These are phyloP conservation scores for Microctonus brassicae DNA, from an alignment of 2,888 invertebrate species.

Conservation along the genomic window DNA sequence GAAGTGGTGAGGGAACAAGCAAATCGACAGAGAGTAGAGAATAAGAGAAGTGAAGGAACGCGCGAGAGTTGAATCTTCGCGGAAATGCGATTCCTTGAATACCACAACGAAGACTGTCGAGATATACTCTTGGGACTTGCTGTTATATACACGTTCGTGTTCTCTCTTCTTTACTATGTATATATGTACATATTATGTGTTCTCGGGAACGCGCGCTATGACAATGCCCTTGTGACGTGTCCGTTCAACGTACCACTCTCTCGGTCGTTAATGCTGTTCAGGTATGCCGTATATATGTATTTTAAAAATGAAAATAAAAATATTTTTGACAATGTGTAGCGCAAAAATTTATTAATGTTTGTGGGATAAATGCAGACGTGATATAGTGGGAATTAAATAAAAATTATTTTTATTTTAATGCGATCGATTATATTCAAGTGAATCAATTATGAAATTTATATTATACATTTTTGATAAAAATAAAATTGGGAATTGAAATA, in stretches of 20 bases:
- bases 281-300: constrained; percentile 16
- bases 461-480: no score
- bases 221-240: constrained; percentile 22
- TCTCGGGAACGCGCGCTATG: background rate
- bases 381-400: no score
- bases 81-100: constrained; percentile 56
- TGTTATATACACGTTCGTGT: constrained; percentile 25
- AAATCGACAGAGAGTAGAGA: constrained; percentile 40
- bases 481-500: no score
- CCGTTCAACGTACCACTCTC: background rate
- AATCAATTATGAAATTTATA: no score
- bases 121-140: constrained; percentile 33
- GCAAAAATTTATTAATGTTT: no score
- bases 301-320: background rate
- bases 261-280: background rate
- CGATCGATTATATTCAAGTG: no score
- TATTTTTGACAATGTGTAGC: no score
- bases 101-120: constrained; percentile 33
- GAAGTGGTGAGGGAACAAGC: constrained; percentile 28
- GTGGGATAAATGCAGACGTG: no score
- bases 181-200: background rate
- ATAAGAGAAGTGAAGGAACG: constrained; percentile 44
- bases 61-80: constrained; percentile 48
- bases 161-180: background rate
- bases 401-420: no score